A percentile compares a stretch with the other conserved stretches of the same genome.
phyloP scores from a whole-genome alignment of 2,888 invertebrate genomes.

The Gryllus longicercus region DNA sequence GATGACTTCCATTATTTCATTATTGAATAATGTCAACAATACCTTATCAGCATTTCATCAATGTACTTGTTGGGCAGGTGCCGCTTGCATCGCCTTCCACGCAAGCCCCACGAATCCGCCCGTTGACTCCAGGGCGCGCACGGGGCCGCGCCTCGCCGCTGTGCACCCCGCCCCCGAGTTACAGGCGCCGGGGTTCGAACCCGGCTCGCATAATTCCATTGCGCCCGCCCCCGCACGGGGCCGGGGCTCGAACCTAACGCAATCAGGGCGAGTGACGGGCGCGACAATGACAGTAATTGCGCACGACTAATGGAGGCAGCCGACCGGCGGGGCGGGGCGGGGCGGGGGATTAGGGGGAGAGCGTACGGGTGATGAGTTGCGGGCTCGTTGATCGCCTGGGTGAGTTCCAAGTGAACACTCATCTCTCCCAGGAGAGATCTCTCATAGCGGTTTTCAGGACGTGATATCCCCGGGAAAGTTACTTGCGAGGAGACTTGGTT shows the following conservation, averaged over 20 bases:
- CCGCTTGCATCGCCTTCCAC: too few species aligned
- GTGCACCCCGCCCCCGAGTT: background rate
- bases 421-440: too few species aligned
- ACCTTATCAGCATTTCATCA: too few species aligned
- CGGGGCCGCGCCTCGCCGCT: background rate
- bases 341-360: background rate
- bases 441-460: too few species aligned
- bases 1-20: too few species aligned
- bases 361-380: background rate
- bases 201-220: background rate
- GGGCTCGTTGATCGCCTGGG: too few species aligned
- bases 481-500: too few species aligned
- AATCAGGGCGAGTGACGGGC: background rate
- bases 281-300: slow-evolving; percentile 1
- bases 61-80: too few species aligned
- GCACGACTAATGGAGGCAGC: slow-evolving; percentile 6
- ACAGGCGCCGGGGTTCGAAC: background rate
- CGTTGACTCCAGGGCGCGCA: background rate
- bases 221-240: background rate
- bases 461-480: too few species aligned
- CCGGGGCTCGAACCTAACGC: slow-evolving; percentile 17
- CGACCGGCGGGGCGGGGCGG: background rate
- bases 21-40: too few species aligned
- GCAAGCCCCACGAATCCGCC: background rate
- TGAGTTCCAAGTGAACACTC: too few species aligned